Evolutionary conservation across 2,113 vertebrate genomes (phyloP), one percentile per base, ranked within the genome.

Genomic region (Daphoenositta chrysoptera): DNA sequence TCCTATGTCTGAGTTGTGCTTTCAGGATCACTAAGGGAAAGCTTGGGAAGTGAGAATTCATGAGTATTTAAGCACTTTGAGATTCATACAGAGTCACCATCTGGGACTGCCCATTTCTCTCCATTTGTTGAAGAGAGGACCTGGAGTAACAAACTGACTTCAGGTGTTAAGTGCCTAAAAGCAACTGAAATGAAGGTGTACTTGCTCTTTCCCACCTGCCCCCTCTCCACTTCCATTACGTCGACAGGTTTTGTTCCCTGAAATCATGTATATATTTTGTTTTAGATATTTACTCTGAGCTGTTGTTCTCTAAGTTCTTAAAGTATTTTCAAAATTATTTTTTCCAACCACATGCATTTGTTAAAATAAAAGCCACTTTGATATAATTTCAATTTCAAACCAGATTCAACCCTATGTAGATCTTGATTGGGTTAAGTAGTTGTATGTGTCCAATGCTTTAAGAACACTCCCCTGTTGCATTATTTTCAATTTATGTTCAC

Each of bases 151-250:
- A 68, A 45, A 56, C 23, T 81, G 23, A 89, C 27, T 87, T 89
- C 23, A 69, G 31, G 10, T 47, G 23, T 69, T 87, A 89, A 71
- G 21, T 87, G 30, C 60, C 30, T 71, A n/a, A 91, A 91, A 87
- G 19, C 4, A 20, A 47, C 22, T 64, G 51, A 35, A 82, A 51
- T 66, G 4, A 81, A 75, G 30, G 17, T 70, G 42, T 24, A 15
- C 10, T 66, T 87, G 60, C 7, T 71, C 17, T 39, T 89, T 30
- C 54, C 20, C 11, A 56, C 35, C 18, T 81, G 47, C 4, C 18
- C 9, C 1, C 6, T 81, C 18, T 72, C 33, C 15, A 56, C 1
- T 2, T 5, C 2, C 11, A 4, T 3, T 23, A 61, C 11, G 79
- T 79, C 22, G 60, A 27, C 11, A 91, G 26, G 8, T 61, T 88